Evolutionary conservation across 1,140 invertebrate genomes (phyloP).

Genomic region (Cyphomyrmex costatus): DNA sequence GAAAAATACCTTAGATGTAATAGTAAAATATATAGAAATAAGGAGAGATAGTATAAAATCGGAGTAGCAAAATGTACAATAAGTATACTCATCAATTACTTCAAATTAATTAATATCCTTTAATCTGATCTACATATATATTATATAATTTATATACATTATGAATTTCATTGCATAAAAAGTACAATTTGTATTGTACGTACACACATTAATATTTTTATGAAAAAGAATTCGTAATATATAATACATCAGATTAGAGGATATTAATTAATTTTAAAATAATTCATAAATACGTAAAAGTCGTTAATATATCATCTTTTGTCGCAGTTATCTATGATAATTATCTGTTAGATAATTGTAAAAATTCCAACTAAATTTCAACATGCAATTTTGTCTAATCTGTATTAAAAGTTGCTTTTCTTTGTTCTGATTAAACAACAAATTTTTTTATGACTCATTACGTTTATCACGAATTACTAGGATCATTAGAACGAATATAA

Average conservation of each 20-base stretch:
- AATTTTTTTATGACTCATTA: background rate
- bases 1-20: background rate
- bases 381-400: background rate
- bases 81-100: no score
- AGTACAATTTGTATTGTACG: no score
- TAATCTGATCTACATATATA: no score
- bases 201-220: conserved; percentile 8
- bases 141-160: no score
- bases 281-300: background rate
- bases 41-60: no score
- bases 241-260: background rate
- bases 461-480: background rate
- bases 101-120: no score
- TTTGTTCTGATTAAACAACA: background rate
- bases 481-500: background rate
- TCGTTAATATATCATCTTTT: background rate
- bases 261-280: background rate
- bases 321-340: background rate
- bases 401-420: background rate
- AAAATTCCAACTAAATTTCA: background rate
- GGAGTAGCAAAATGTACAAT: no score
- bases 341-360: background rate
- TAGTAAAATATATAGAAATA: background rate
- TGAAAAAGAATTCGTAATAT: background rate
- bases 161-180: no score